Evolutionary conservation across 2,797 vertebrate genomes (phyloP).

Genomic region (Cuniculus paca): DNA sequence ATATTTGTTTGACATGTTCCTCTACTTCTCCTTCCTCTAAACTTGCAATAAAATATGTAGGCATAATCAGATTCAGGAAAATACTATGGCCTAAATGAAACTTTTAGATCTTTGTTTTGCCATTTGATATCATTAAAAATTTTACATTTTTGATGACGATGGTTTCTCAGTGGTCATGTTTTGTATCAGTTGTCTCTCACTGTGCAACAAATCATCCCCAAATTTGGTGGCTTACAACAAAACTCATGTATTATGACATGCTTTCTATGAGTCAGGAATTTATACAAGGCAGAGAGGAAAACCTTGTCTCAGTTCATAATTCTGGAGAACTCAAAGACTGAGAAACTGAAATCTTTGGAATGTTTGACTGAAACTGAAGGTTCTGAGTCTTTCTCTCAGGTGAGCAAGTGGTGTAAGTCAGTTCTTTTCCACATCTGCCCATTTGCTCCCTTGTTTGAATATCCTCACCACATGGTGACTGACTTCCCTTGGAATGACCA

Average conservation of each 20-base stretch:
- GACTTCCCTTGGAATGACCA: not conserved
- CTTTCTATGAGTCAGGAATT: not conserved
- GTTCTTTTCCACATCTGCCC: not conserved
- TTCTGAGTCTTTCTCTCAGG: not conserved
- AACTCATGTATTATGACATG: not conserved
- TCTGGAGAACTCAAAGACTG: not conserved
- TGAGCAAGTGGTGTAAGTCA: not conserved
- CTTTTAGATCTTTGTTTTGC: not conserved
- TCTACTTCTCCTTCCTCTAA: constrained; percentile 28
- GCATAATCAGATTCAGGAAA: constrained; percentile 16
- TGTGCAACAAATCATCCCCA: not conserved
- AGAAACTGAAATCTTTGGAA: not conserved
- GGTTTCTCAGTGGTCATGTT: not conserved
- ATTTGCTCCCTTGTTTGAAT: not conserved
- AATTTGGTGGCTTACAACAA: not conserved
- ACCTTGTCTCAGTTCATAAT: constrained; percentile 14
- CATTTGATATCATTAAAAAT: not conserved
- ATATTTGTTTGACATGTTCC: not conserved
- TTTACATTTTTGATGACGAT: constrained; percentile 1
- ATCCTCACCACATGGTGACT: not conserved
- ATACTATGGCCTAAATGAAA: not conserved
- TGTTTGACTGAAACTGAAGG: not conserved
- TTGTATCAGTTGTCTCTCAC: not conserved
- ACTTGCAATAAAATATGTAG: constrained; percentile 32
- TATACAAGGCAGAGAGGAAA: not conserved